Base-by-base conservation (phyloP, 1,140 invertebrate species). In the Musca domestica region DNA sequence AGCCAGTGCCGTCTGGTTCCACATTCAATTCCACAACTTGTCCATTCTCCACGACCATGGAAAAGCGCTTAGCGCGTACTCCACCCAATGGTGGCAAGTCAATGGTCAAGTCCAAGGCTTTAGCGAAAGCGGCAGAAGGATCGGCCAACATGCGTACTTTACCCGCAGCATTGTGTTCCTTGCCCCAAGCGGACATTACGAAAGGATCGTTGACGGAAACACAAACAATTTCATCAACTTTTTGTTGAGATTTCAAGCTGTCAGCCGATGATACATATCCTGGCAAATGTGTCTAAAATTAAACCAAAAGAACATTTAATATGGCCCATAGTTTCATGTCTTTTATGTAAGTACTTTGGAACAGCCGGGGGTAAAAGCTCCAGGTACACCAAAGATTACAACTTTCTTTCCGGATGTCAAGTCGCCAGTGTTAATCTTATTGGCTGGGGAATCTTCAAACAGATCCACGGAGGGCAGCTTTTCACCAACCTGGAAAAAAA, bases 331-430 rank as follows among this genome's bases (percentile, higher is more conserved):
- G 15, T 14, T 51, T 63, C 3, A n/a, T 19, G n/a, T 51, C 2
- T 22, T n/a, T 20, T 25, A 17, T n/a, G n/a, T n/a, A 75, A 64
- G 71, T 77, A 92, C 92, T 84, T 95, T 92, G 0, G 93, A 94
- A 80, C 95, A 98, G 19, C 94, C 94, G n/a, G 95, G 95, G 6
- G 95, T 97, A 75, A 97, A 98, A 6, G 95, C 95, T 23, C 95
- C 95, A 20, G 95, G 94, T 27, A 98, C 95, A 30, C 90, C 95
- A 83, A 98, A 95, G 56, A 98, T 77, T 10, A 97, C 86, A 0
- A 95, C 88, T 78, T 93, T 96, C 74, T 95, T 95, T 15, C 90
- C 91, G 64, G 86, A 84, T 52, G 89, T 87, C 48, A 94, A 75
- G 49, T 95, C 86, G 10, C 85, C 84, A 46, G 92, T 85, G 80